phyloP scores from a whole-genome alignment of 2,797 vertebrate species.

The Champsocephalus gunnari region DNA sequence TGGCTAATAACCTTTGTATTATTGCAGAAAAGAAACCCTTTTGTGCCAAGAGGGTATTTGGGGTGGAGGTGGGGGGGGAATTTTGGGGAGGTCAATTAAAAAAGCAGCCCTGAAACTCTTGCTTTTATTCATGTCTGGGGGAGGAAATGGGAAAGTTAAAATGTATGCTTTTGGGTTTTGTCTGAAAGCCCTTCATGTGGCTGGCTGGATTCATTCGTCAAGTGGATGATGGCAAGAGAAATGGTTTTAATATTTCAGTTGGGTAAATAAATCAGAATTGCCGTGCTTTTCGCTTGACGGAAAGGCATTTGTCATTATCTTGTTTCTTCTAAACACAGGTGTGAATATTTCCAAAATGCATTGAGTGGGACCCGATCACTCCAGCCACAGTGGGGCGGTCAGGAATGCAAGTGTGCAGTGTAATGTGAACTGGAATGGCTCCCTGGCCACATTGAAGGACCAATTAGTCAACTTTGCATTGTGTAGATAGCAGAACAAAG shows the following conservation, averaged over 20 bases:
- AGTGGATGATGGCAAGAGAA: constrained; percentile 52
- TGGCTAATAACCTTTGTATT: constrained; percentile 89
- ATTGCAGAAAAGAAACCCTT: constrained; percentile 82
- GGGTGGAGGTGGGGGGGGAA: constrained; percentile 53
- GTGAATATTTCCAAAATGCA: constrained; percentile 27
- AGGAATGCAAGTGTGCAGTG: constrained; percentile 61
- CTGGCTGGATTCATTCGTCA: constrained; percentile 64
- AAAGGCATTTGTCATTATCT: constrained; percentile 3
- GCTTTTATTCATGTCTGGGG: constrained; percentile 78
- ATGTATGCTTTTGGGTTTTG: constrained; percentile 72
- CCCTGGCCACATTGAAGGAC: constrained; percentile 46
- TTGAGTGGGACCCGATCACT: constrained; percentile 30
- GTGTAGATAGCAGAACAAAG: constrained; percentile 48
- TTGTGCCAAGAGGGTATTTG: constrained; percentile 81
- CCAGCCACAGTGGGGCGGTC: constrained; percentile 32
- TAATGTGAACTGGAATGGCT: constrained; percentile 63
- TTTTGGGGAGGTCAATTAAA: constrained; percentile 81
- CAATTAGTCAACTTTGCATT: constrained; percentile 69
- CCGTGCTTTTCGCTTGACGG: neutral
- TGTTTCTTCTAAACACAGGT: constrained; percentile 38
- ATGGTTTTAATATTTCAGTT: constrained; percentile 49
- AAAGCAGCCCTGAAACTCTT: constrained; percentile 82
- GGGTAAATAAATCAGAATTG: constrained; percentile 41
- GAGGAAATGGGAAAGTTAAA: constrained; percentile 69
- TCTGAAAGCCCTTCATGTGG: constrained; percentile 51